Conservation (phyloP, 1,140 invertebrate genomes). For the Drosophila sulfurigaster region DNA sequence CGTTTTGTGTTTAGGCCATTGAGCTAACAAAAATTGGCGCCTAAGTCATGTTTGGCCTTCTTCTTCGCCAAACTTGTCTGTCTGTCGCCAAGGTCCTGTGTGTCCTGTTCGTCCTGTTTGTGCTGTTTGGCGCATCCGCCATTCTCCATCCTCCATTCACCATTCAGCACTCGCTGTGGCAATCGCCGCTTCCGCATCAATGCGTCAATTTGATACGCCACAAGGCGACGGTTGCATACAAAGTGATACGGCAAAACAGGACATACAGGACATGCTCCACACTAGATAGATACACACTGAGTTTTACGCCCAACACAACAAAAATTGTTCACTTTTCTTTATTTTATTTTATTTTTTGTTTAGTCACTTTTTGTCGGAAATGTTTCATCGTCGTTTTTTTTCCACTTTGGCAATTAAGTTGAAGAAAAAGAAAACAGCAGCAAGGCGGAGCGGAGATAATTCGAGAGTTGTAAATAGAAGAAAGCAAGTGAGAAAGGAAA, state of each 20-base stretch:
- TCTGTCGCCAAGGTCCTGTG: neutral
- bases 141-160: slow-evolving; percentile 43
- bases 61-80: slow-evolving; percentile 35
- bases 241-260: slow-evolving; percentile 52
- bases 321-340: slow-evolving; percentile 18
- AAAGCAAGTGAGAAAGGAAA: neutral
- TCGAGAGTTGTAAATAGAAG: neutral
- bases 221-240: slow-evolving; percentile 50
- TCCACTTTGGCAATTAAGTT: slow-evolving; percentile 60
- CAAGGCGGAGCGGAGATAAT: neutral
- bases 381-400: slow-evolving; percentile 30
- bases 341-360: slow-evolving; percentile 58
- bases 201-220: slow-evolving; percentile 69
- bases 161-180: slow-evolving; percentile 59
- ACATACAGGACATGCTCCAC: slow-evolving; percentile 10
- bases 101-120: slow-evolving; percentile 9
- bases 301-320: slow-evolving; percentile 5
- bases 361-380: slow-evolving; percentile 60
- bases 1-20: slow-evolving; percentile 69
- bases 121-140: slow-evolving; percentile 51
- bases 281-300: neutral
- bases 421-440: slow-evolving; percentile 25
- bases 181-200: slow-evolving; percentile 81
- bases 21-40: slow-evolving; percentile 66
- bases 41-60: slow-evolving; percentile 56